Base-by-base conservation (phyloP, 53 echinoderm and acorn worm genomes). In the Apostichopus leukothele region DNA sequence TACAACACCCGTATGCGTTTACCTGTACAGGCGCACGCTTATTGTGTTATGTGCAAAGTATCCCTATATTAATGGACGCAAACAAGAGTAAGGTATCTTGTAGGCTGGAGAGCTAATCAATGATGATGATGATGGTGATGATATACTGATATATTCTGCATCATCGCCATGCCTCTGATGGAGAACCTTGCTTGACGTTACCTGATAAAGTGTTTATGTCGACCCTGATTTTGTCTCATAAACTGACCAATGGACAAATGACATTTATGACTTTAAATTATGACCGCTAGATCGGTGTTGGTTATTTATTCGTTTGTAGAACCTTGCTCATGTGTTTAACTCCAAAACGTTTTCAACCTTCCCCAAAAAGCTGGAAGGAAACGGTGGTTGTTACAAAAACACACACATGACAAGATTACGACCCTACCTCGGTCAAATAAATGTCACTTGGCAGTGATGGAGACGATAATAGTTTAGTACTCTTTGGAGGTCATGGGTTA, bases 371-470 rank as follows among this genome's bases (percentile, higher is more conserved):
- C 7, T 77, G 5, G 16, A 51, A 77, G 81, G 81, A 81, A 81
- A 25, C 60, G 14, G 54, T 81, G 81, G 60, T 81, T 81, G 81
- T 22, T 21, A 81, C 81, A 59, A 54, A 81, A 81, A 81, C 81
- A 81, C 81, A 81, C 81, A 81, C 6, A 59, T 9, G 81, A 81
- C 25, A 59, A 54, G 55, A 55, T 22, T 54, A 81, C 81, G 81
- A 81, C 55, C 81, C 55, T 81, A 54, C 11, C 20, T 81, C 25
- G 81, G 81, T 55, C 81, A 81, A 19, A 81, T 81, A 81, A 81
- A 81, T 21, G 81, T 81, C 81, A 81, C 8, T n/a, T 53, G 22
- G 81, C 59, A 54, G 59, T 55, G 54, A 81, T 16, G 55, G 51
- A 59, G 22, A 55, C 71, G 57, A 59, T 54, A 52, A 79, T 79